These are phyloP conservation scores for Onychomys leucogaster DNA, from an alignment of 2,797 vertebrate species.

Conservation along the genomic window DNA sequence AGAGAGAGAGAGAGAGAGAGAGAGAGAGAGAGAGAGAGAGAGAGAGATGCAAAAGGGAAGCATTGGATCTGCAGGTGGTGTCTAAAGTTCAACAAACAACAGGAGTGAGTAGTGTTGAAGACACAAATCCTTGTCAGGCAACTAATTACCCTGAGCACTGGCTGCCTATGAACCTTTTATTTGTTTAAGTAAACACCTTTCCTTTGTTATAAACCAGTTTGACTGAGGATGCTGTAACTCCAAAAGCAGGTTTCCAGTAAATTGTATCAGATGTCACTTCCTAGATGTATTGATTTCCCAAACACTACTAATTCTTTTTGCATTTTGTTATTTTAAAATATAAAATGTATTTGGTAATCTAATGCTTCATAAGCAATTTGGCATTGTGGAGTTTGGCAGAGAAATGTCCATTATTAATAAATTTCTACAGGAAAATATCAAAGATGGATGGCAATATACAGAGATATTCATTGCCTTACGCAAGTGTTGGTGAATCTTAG, in stretches of 20 bases:
- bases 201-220: not conserved
- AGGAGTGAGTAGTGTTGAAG: not conserved
- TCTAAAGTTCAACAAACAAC: not conserved
- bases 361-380: conserved; percentile 52
- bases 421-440: conserved; percentile 56
- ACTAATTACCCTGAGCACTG: not conserved
- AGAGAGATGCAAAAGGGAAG: not conserved
- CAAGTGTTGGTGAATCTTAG: conserved; percentile 30
- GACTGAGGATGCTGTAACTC: not conserved
- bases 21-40: too few species aligned
- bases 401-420: conserved; percentile 59
- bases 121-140: not conserved
- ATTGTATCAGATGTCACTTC: conserved; percentile 35
- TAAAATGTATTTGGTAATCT: conserved; percentile 29
- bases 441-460: conserved; percentile 37
- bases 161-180: not conserved
- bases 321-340: conserved; percentile 59
- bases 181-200: not conserved
- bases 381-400: conserved; percentile 47
- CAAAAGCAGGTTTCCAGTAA: not conserved
- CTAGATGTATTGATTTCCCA: not conserved
- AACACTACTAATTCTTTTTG: conserved; percentile 47
- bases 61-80: not conserved
- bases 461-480: conserved; percentile 48
- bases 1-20: not conserved